Base-by-base conservation (phyloP, 2,113 vertebrate genomes). In the Mesocricetus auratus region DNA sequence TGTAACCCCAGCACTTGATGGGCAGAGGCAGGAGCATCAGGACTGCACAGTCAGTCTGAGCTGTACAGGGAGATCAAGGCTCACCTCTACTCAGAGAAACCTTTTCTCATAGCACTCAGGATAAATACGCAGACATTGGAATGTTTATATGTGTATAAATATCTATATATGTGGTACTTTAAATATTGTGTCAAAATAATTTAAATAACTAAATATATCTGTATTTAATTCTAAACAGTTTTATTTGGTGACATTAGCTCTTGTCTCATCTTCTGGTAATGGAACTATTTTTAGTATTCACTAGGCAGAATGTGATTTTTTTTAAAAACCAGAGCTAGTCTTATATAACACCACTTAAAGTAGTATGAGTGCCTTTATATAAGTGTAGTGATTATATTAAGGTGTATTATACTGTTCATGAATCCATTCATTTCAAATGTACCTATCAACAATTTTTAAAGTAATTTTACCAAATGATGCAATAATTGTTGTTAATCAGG, bases 381-480 rank as follows among this genome's bases (percentile, higher is more conserved):
- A 42, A 39, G 73, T 15, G 22, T 45, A 74, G 26, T 74, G 22
- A 45, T 74, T 74, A 74, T 79, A 77, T 73, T 62, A 42, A 81
- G 26, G 33, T 89, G 39, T 91, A 86, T 94, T 91, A 89, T 75
- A 42, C 22, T 75, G 82, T 31, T 85, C 19, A 45, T 89, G 86
- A 85, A 74, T 73, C 91, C 39, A 75, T 17, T 42, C 71, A 64
- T 71, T 87, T 93, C 42, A 90, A 58, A 31, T 50, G 74, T 47
- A 31, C 6, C 29, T 16, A 16, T 77, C 24, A 77, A 45, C 45
- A 22, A 74, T 74, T 42, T 74, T 13, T 74, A 74, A 74, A 74
- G 10, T 94, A 47, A 92, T 13, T 92, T 93, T 81, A 58, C 31
- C 58, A 13, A 75, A 11, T 92, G 36, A 19, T 47, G 4, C 21